These are phyloP conservation scores for Cercopithecus mona DNA, from an alignment of 2,113 vertebrate genomes.

Conservation along the genomic window DNA sequence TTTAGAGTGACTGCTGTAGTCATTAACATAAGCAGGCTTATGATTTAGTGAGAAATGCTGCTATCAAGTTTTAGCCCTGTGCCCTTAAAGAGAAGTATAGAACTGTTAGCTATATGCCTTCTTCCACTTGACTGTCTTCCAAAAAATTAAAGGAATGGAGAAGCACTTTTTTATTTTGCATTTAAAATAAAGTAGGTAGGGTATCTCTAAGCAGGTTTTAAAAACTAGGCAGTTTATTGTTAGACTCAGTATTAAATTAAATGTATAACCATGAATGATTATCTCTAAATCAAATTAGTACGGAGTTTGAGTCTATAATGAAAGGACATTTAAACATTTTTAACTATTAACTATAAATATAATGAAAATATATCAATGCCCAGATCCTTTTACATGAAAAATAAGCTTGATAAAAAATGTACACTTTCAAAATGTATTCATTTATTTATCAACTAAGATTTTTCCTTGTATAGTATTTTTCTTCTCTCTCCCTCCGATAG, in stretches of 20 bases:
- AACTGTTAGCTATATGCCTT: neutral
- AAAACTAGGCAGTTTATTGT: constrained; percentile 21
- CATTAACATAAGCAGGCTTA: neutral
- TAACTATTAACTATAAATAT: constrained; percentile 12
- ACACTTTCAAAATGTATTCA: neutral
- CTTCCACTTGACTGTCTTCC: constrained; percentile 3
- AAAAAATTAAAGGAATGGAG: neutral
- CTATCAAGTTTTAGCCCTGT: neutral
- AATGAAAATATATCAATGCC: neutral
- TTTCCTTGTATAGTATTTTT: neutral
- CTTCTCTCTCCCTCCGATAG: neutral
- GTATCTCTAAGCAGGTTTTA: neutral
- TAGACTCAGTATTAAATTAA: constrained; percentile 31
- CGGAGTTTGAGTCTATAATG: neutral
- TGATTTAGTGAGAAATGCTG: neutral
- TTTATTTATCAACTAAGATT: neutral
- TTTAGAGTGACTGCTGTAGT: neutral
- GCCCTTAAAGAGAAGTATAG: neutral
- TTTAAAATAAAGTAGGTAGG: constrained; percentile 2
- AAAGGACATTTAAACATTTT: constrained; percentile 12
- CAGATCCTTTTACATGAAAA: constrained; percentile 5
- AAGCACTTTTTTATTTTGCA: neutral
- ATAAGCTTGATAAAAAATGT: constrained; percentile 6
- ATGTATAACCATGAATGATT: constrained; percentile 9
- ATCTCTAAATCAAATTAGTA: constrained; percentile 42